Percentiles rank a stretch among this genome's conserved stretches.
Evolutionary conservation across 2,888 invertebrate genomes (phyloP).

Genomic region (Acleris holmiana): DNA sequence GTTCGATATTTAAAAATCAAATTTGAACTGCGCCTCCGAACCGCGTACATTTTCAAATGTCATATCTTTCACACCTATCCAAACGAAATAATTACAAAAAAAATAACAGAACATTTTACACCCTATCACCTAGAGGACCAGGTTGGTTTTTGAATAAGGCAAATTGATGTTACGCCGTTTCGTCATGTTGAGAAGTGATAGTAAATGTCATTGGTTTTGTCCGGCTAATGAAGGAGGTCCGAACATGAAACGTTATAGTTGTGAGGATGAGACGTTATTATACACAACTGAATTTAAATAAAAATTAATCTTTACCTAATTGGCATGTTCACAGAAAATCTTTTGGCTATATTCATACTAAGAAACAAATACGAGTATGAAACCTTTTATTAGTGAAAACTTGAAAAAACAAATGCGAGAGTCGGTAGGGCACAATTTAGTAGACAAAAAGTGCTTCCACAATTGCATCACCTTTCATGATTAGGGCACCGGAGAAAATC

Average conservation of each 20-base stretch:
- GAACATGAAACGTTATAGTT: slow-evolving; percentile 26
- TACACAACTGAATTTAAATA: background rate
- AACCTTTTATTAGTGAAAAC: too few species aligned
- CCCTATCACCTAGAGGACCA: rapidly evolving
- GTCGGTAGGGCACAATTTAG: too few species aligned
- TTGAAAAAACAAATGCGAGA: too few species aligned
- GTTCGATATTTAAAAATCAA: slow-evolving; percentile 61
- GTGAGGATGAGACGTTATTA: slow-evolving; percentile 29
- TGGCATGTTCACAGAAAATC: too few species aligned
- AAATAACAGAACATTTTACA: slow-evolving; percentile 36
- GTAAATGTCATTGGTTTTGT: slow-evolving; percentile 81
- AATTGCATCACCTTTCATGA: too few species aligned
- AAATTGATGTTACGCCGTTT: slow-evolving; percentile 47
- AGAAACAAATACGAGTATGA: too few species aligned
- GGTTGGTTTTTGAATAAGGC: slow-evolving; percentile 31
- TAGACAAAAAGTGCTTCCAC: too few species aligned
- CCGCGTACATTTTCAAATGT: slow-evolving; percentile 70
- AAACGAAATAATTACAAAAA: slow-evolving; percentile 44
- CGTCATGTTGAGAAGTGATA: slow-evolving; percentile 45
- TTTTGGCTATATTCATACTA: too few species aligned
- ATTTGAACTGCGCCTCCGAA: slow-evolving; percentile 53
- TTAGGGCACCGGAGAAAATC: too few species aligned
- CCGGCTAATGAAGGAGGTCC: slow-evolving; percentile 69
- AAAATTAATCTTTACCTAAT: too few species aligned
- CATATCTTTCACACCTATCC: slow-evolving; percentile 71